phyloP scores from a whole-genome alignment of 2,797 vertebrate species.

The Poeciliopsis paucimaculata region DNA sequence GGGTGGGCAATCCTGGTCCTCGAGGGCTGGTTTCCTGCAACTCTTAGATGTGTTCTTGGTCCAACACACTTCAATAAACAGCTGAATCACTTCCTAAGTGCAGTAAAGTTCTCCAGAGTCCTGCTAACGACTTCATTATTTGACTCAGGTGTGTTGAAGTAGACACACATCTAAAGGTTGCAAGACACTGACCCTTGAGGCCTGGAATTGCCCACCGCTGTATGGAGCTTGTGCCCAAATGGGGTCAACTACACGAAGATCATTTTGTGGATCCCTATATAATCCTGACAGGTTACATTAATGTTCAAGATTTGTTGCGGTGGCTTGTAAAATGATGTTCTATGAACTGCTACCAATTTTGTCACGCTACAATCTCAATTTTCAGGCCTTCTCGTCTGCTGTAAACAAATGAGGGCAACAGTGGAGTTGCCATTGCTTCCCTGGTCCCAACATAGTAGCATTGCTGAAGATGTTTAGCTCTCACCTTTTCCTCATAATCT shows the following conservation, averaged over 20 bases:
- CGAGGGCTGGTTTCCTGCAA: too few species aligned
- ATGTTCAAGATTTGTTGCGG: not conserved
- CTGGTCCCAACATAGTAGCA: not conserved
- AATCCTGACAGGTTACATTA: not conserved
- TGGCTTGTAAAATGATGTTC: not conserved
- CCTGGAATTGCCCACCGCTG: too few species aligned
- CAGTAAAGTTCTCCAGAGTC: too few species aligned
- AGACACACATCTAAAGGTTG: too few species aligned
- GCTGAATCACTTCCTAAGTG: too few species aligned
- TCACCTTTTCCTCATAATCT: not conserved
- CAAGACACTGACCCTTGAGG: too few species aligned
- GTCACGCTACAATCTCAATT: not conserved
- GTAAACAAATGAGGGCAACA: not conserved
- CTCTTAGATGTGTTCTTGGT: too few species aligned
- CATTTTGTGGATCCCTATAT: conserved; percentile 1
- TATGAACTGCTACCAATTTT: not conserved
- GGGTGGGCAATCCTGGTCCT: too few species aligned
- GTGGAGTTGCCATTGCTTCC: not conserved
- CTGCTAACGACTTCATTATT: too few species aligned
- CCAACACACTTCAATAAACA: too few species aligned
- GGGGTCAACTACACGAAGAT: not conserved
- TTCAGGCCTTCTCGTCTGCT: not conserved
- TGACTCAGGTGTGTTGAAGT: too few species aligned
- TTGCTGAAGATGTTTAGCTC: not conserved
- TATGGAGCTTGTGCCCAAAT: conserved; percentile 14